These are phyloP conservation scores for Nymphalis urticae DNA, from an alignment of 2,888 invertebrate species.

Conservation along the genomic window DNA sequence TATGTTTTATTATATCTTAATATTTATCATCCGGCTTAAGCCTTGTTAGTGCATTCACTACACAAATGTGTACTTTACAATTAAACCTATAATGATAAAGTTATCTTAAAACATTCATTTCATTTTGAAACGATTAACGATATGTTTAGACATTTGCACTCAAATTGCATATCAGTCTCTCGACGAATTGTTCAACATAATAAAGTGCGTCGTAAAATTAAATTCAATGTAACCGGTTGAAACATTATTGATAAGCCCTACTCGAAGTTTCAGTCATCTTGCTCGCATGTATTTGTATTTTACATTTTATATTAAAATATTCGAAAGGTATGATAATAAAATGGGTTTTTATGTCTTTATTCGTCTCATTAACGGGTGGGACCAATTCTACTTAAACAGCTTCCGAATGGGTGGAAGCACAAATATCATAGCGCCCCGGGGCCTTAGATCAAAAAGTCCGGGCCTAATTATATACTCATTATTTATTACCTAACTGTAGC, in stretches of 20 bases:
- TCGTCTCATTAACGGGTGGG: too few relatives aligned
- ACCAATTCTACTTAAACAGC: too few relatives aligned
- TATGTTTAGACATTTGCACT: conserved; percentile 40
- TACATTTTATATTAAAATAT: not conserved
- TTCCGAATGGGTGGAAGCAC: too few relatives aligned
- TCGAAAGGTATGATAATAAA: too few relatives aligned
- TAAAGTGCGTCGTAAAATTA: conserved; percentile 59
- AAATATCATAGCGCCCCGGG: too few relatives aligned
- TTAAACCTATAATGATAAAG: conserved; percentile 2
- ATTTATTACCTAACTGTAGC: conserved; percentile 1
- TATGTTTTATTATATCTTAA: too few relatives aligned
- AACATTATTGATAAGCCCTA: conserved; percentile 25
- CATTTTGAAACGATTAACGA: not conserved
- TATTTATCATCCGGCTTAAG: too few relatives aligned
- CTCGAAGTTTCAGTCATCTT: conserved; percentile 17
- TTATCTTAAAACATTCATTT: not conserved
- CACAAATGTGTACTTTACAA: not conserved
- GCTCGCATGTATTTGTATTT: not conserved
- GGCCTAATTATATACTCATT: too few relatives aligned
- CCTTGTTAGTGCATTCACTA: not conserved
- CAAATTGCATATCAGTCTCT: conserved; percentile 45
- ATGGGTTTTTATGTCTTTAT: too few relatives aligned
- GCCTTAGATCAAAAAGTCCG: too few relatives aligned
- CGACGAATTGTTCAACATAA: conserved; percentile 59
- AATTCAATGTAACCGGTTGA: conserved; percentile 44